These are phyloP conservation scores for Julus scandinavius DNA, from an alignment of 2,888 invertebrate species.

Conservation along the genomic window DNA sequence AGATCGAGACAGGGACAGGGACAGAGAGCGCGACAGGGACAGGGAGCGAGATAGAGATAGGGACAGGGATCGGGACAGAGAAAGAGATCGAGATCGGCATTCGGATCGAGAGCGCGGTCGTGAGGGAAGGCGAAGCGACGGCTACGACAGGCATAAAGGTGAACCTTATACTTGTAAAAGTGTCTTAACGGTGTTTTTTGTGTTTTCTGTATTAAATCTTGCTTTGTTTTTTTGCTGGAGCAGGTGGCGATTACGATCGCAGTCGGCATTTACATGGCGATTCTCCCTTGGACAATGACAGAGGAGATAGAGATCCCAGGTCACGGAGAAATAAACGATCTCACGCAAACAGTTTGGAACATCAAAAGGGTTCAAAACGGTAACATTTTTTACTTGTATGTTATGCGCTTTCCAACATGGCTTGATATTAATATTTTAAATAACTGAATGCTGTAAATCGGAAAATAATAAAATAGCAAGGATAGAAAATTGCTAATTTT, in stretches of 20 bases:
- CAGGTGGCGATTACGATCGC: conserved; percentile 31
- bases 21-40: neutral
- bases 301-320: conserved; percentile 36
- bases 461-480: too few relatives aligned
- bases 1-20: conserved; percentile 56
- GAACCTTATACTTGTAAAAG: neutral
- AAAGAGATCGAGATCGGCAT: conserved; percentile 36
- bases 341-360: neutral
- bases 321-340: neutral
- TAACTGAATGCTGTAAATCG: too few relatives aligned
- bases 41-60: neutral
- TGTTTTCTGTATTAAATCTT: neutral
- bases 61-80: neutral
- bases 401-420: neutral
- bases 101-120: conserved; percentile 6
- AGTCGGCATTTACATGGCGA: conserved; percentile 1
- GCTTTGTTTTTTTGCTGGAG: neutral
- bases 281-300: conserved; percentile 2
- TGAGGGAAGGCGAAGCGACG: neutral
- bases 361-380: neutral
- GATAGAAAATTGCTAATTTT: too few relatives aligned
- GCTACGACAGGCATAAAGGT: conserved; percentile 29
- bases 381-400: neutral
- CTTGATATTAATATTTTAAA: neutral
- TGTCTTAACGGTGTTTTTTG: neutral